Conservation (phyloP, 2,113 vertebrate genomes). For the Dascyllus trimaculatus region DNA sequence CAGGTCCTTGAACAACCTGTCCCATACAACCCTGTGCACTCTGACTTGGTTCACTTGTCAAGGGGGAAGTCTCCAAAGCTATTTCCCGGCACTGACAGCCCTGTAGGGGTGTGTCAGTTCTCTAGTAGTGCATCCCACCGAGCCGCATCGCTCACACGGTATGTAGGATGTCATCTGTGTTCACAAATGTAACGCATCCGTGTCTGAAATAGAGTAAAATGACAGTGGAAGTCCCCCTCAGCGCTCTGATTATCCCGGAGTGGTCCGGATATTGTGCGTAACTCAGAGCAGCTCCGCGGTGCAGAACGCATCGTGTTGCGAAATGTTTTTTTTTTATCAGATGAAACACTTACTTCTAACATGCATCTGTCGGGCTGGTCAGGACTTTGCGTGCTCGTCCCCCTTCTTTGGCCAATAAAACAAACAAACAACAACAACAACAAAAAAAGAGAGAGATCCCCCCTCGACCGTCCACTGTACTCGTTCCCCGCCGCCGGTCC, state of each 20-base stretch:
- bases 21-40: constrained; percentile 45
- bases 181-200: neutral
- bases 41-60: constrained; percentile 53
- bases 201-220: constrained; percentile 11
- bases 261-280: constrained; percentile 14
- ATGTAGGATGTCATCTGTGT: neutral
- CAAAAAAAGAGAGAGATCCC: neutral
- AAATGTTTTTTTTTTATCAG: constrained; percentile 51
- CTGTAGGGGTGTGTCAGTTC: constrained; percentile 72
- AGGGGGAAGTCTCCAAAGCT: constrained; percentile 54
- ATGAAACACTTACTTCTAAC: constrained; percentile 76
- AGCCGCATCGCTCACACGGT: constrained; percentile 11
- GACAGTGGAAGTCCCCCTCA: neutral
- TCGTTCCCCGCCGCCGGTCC: constrained; percentile 46
- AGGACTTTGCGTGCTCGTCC: constrained; percentile 55
- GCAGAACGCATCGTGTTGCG: constrained; percentile 30
- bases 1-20: constrained; percentile 42
- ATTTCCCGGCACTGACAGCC: constrained; percentile 44
- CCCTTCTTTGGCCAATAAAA: constrained; percentile 2
- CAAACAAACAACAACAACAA: neutral
- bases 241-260: neutral
- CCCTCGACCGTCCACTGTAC: constrained; percentile 57
- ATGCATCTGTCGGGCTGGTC: constrained; percentile 55
- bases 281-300: constrained; percentile 42
- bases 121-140: constrained; percentile 36